Percentiles rank a stretch among this genome's conserved stretches.
Evolutionary conservation across 2,113 vertebrate species (phyloP).

Genomic region (Ivindomyrus marchei): DNA sequence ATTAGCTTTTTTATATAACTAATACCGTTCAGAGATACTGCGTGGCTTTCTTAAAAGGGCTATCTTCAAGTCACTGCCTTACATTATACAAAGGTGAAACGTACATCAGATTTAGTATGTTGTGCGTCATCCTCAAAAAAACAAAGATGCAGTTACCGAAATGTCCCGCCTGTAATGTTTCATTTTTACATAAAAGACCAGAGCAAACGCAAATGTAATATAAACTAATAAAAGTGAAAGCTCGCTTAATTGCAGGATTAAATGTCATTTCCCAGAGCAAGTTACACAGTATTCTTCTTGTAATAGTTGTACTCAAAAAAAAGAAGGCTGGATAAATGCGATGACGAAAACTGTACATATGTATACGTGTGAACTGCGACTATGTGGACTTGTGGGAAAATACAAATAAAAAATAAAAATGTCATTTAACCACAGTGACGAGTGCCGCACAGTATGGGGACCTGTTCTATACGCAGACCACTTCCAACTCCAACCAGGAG

Average conservation of each 20-base stretch:
- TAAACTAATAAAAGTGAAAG: not conserved
- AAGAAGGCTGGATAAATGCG: not conserved
- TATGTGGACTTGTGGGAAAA: not conserved
- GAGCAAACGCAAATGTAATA: not conserved
- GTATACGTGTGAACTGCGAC: not conserved
- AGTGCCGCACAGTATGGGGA: slow-evolving; percentile 40
- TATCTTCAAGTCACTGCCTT: not conserved
- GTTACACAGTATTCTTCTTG: not conserved
- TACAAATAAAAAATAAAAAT: not conserved
- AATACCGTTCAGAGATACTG: not conserved
- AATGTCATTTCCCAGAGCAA: not conserved
- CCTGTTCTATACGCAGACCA: slow-evolving; percentile 53
- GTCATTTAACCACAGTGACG: not conserved
- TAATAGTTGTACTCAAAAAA: not conserved
- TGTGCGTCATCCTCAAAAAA: not conserved
- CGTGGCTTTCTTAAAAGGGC: not conserved
- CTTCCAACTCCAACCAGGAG: slow-evolving; percentile 51
- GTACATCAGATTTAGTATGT: not conserved
- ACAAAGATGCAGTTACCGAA: not conserved
- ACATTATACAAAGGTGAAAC: not conserved
- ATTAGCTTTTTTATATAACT: not conserved
- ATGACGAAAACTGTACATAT: not conserved
- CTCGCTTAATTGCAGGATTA: not conserved
- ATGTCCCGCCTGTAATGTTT: not conserved
- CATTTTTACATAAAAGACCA: not conserved